Conservation (phyloP, 1,140 invertebrate genomes). For the Oscheius sp. region DNA sequence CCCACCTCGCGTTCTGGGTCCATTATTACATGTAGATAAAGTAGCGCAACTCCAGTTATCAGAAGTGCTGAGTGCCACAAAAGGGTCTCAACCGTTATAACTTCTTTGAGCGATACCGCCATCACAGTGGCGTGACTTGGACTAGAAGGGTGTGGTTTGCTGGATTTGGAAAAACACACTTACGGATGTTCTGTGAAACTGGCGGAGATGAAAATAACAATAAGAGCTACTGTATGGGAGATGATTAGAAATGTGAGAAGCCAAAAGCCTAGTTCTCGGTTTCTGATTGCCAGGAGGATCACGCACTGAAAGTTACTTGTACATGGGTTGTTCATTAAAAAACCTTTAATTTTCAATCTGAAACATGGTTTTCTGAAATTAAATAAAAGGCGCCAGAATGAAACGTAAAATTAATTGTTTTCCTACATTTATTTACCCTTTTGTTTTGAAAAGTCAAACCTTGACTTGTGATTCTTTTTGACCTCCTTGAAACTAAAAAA, state of each 20-base stretch:
- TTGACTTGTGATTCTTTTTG: too few species aligned
- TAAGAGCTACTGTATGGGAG: neutral
- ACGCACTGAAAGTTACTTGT: slow-evolving; percentile 1
- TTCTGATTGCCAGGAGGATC: neutral
- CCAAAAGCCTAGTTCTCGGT: neutral
- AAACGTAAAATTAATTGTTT: too few species aligned
- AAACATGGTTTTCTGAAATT: too few species aligned
- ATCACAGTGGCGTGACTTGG: neutral
- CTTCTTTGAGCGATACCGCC: slow-evolving; percentile 7
- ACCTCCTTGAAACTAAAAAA: too few species aligned
- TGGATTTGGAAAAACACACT: neutral
- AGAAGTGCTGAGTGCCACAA: slow-evolving; percentile 14
- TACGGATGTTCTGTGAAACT: neutral
- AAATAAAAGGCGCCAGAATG: too few species aligned
- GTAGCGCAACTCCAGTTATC: slow-evolving; percentile 2
- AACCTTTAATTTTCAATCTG: too few species aligned
- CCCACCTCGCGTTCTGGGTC: slow-evolving; percentile 15
- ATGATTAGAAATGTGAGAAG: slow-evolving; percentile 16
- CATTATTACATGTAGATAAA: slow-evolving; percentile 16
- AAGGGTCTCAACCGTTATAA: slow-evolving; percentile 13
- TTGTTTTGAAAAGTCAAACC: too few species aligned
- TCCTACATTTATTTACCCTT: too few species aligned
- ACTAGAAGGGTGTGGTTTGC: neutral
- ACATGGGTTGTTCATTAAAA: too few species aligned
- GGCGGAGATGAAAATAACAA: neutral